Conservation (phyloP, 2,888 invertebrate species). For the Aphelenchoides bicaudatus region DNA sequence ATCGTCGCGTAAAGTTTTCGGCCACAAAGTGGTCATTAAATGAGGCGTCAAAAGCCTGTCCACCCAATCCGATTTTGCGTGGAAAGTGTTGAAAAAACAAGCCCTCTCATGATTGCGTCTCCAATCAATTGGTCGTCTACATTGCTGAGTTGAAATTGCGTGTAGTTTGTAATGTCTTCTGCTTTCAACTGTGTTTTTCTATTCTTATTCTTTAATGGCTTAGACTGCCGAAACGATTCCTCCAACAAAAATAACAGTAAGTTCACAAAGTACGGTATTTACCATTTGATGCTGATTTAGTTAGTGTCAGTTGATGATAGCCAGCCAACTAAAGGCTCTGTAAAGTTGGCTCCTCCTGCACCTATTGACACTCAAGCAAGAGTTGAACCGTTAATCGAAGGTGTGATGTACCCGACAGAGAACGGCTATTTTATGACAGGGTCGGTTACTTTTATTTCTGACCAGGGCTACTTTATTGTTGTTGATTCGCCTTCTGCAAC, state of each 20-base stretch:
- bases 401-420: constrained; percentile 13
- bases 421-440: constrained; percentile 32
- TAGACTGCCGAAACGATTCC: neutral
- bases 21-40: no score
- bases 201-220: no score
- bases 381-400: constrained; percentile 10
- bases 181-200: neutral
- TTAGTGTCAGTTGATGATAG: neutral
- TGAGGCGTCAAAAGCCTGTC: no score
- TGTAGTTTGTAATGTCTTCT: no score
- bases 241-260: constrained; percentile 7
- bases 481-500: constrained; percentile 54
- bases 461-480: constrained; percentile 49
- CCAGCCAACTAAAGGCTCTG: neutral
- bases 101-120: no score
- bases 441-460: constrained; percentile 50
- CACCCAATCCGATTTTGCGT: no score
- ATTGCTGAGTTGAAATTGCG: no score
- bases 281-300: neutral
- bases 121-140: no score
- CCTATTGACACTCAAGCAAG: neutral
- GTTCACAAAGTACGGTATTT: neutral
- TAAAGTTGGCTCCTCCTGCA: neutral
- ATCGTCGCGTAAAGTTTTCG: no score
- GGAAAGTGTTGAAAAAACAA: no score